These are phyloP conservation scores for Rhorus exstirpatorius DNA, from an alignment of 2,888 invertebrate species.

Conservation along the genomic window DNA sequence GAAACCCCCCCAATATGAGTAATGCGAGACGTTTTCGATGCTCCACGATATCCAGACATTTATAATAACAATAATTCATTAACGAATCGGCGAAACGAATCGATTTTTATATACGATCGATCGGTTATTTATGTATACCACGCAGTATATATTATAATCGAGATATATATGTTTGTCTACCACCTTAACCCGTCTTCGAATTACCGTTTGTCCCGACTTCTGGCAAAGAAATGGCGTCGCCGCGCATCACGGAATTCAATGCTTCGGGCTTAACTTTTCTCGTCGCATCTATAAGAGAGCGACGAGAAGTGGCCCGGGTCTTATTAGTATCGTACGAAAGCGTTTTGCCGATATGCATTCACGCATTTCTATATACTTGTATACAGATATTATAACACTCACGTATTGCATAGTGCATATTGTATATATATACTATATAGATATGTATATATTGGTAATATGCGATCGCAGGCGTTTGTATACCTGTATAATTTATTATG, in stretches of 20 bases:
- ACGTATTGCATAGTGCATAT: conserved; percentile 14
- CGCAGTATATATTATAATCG: too few species aligned
- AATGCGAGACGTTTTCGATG: conserved; percentile 9
- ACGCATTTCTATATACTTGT: conserved; percentile 41
- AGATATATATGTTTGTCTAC: conserved; percentile 51
- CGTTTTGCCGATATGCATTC: conserved; percentile 56
- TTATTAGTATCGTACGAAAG: conserved; percentile 63
- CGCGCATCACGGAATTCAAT: not conserved
- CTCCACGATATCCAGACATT: conserved; percentile 32
- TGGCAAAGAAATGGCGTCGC: conserved; percentile 16
- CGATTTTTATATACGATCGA: too few species aligned
- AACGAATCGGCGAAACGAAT: conserved; percentile 55
- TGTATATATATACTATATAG: conserved; percentile 20
- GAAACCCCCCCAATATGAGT: conserved; percentile 13
- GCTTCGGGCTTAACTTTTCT: not conserved
- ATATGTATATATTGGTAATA: conserved; percentile 48
- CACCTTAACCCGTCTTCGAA: conserved; percentile 41
- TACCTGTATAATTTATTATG: conserved; percentile 83
- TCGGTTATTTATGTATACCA: too few species aligned
- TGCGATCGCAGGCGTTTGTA: conserved; percentile 44
- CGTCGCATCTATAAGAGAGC: not conserved
- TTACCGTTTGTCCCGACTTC: conserved; percentile 14
- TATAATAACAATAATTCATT: conserved; percentile 55
- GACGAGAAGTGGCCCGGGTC: conserved; percentile 30
- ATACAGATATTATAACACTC: conserved; percentile 15